phyloP scores from a whole-genome alignment of 2,113 vertebrate genomes.

The Halcyon malimbica region DNA sequence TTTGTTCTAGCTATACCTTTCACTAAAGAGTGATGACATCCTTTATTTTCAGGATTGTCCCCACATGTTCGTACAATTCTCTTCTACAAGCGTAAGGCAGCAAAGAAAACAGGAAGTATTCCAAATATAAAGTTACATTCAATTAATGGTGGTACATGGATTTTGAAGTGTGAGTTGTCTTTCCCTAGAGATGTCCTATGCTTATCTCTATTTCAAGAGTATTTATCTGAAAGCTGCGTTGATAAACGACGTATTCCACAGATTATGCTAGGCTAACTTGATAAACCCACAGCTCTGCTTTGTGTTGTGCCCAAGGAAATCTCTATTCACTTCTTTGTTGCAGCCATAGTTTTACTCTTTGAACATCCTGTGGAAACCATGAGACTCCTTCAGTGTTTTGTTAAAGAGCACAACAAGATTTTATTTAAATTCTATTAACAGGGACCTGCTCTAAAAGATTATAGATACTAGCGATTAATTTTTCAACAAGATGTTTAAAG shows the following conservation, averaged over 20 bases:
- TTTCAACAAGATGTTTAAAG: neutral
- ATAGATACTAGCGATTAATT: neutral
- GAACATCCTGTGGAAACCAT: neutral
- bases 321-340: neutral
- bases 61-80: neutral
- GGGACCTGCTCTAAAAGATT: neutral
- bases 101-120: neutral
- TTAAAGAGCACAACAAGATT: neutral
- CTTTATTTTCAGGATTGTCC: neutral
- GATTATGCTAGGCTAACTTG: neutral
- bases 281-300: neutral
- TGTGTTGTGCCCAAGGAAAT: neutral
- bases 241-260: neutral
- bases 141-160: neutral
- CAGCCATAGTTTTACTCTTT: neutral
- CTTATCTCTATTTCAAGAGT: neutral
- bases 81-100: neutral
- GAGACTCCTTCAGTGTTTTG: neutral
- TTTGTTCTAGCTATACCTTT: no score
- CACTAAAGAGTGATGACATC: neutral
- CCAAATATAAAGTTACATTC: neutral
- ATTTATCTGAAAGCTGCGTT: neutral
- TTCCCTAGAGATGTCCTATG: neutral
- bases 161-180: neutral
- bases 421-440: neutral